Conservation (phyloP, 2,888 invertebrate genomes). For the Parasteatoda lunata region DNA sequence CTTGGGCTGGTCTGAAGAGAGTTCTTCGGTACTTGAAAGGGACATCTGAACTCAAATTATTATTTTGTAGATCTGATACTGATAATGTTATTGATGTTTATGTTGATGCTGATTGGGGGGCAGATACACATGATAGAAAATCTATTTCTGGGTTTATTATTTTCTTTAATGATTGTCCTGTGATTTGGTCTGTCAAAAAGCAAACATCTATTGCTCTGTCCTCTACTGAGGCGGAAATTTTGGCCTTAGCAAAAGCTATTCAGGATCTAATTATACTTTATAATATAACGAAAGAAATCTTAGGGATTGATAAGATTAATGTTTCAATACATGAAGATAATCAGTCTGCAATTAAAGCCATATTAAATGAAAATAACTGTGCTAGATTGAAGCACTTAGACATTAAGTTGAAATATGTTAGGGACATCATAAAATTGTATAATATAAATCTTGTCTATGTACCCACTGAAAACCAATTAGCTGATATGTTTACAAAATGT, state of each 20-base stretch:
- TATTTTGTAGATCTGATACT: conserved; percentile 20
- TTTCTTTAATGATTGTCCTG: conserved; percentile 10
- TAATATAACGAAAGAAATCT: conserved; percentile 19
- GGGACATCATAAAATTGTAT: conserved; percentile 9
- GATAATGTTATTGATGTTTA: conserved; percentile 26
- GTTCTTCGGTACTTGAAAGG: conserved; percentile 32
- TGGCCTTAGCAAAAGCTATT: conserved; percentile 21
- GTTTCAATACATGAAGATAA: conserved; percentile 18
- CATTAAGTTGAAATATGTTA: conserved; percentile 10
- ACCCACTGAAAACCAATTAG: background rate
- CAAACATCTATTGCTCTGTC: conserved; percentile 22
- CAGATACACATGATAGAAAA: conserved; percentile 21
- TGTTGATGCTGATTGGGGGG: conserved; percentile 29
- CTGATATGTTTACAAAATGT: conserved; percentile 4
- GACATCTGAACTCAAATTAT: conserved; percentile 29
- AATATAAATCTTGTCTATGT: conserved; percentile 5
- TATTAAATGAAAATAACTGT: conserved; percentile 18
- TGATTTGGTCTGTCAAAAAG: conserved; percentile 11
- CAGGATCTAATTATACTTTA: conserved; percentile 12
- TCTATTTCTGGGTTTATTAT: conserved; percentile 24
- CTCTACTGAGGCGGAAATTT: conserved; percentile 15
- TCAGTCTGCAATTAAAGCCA: conserved; percentile 14
- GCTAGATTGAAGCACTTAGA: conserved; percentile 26
- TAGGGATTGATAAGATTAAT: background rate
- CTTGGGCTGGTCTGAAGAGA: conserved; percentile 41